Percentiles rank a stretch among this genome's conserved stretches.
Evolutionary conservation across 2,113 vertebrate genomes (phyloP).

Genomic region (Campylomormyrus tamandua): DNA sequence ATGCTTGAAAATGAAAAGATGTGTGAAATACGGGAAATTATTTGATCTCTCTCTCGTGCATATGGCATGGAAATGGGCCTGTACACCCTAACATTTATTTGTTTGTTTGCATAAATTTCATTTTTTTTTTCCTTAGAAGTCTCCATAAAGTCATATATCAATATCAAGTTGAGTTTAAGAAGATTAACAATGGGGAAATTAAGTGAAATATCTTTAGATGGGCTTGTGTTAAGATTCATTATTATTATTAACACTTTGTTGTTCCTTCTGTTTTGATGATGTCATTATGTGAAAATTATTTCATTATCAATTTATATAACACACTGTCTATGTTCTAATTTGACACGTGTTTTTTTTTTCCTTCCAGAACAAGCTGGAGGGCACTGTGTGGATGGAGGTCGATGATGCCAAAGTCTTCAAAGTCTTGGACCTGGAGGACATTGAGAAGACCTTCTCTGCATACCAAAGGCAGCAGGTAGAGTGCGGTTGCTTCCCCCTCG

Average conservation of each 20-base stretch:
- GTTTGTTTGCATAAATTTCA: background rate
- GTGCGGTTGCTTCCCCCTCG: background rate
- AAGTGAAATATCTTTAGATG: no score
- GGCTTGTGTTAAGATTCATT: no score
- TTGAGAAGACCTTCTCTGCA: slow-evolving; percentile 94
- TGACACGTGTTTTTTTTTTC: background rate
- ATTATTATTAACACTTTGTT: background rate
- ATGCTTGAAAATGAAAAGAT: background rate
- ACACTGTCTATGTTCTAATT: background rate
- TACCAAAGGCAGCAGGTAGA: slow-evolving; percentile 98
- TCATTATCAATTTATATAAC: no score
- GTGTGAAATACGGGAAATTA: background rate
- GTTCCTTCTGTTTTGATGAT: background rate
- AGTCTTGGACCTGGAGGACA: slow-evolving; percentile 85
- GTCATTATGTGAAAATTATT: background rate
- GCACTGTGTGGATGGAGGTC: slow-evolving; percentile 86
- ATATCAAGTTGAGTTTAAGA: no score
- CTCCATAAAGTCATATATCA: no score
- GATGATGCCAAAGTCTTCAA: slow-evolving; percentile 88
- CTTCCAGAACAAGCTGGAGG: slow-evolving; percentile 83
- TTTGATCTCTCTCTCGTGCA: background rate
- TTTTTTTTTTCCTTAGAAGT: no score
- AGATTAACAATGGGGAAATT: no score
- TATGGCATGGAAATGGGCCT: background rate
- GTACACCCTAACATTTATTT: background rate